phyloP scores from a whole-genome alignment of 1,140 invertebrate genomes.

The Propsilocerus akamusi region DNA sequence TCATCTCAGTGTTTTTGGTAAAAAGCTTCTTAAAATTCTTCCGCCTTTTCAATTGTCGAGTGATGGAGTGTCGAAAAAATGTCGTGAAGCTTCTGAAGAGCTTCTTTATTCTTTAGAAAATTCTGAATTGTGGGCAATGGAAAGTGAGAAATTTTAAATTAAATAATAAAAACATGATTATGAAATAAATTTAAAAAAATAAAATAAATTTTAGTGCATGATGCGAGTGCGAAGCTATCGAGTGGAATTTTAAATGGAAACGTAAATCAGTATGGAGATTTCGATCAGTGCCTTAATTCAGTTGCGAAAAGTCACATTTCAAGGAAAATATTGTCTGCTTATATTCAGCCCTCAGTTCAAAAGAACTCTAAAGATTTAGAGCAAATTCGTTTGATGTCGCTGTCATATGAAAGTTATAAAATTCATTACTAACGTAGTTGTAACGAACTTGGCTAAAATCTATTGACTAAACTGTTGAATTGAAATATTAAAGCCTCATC shows the following conservation, averaged over 20 bases:
- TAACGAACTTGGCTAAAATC: not conserved
- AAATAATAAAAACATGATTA: not conserved
- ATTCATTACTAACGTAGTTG: not conserved
- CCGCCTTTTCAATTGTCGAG: slow-evolving; percentile 18
- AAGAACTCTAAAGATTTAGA: slow-evolving; percentile 26
- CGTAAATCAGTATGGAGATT: slow-evolving; percentile 41
- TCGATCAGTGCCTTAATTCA: slow-evolving; percentile 35
- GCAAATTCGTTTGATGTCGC: slow-evolving; percentile 31
- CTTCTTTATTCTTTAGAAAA: slow-evolving; percentile 18
- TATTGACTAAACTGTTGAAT: not conserved
- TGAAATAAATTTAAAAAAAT: not conserved
- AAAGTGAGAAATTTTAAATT: slow-evolving; percentile 15
- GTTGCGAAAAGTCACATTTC: slow-evolving; percentile 23
- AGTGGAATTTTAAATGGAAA: slow-evolving; percentile 41
- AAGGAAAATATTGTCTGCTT: slow-evolving; percentile 41
- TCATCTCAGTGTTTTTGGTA: slow-evolving; percentile 17
- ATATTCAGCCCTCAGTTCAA: slow-evolving; percentile 29
- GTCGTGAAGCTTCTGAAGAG: slow-evolving; percentile 15
- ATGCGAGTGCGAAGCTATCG: slow-evolving; percentile 35
- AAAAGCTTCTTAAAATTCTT: slow-evolving; percentile 14
- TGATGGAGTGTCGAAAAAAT: slow-evolving; percentile 14
- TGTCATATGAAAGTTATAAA: slow-evolving; percentile 42
- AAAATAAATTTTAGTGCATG: slow-evolving; percentile 30
- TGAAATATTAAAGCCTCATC: not conserved
- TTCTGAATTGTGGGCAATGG: slow-evolving; percentile 23